Evolutionary conservation across 2,113 vertebrate genomes (phyloP).

Genomic region (Bambusicola thoracicus): DNA sequence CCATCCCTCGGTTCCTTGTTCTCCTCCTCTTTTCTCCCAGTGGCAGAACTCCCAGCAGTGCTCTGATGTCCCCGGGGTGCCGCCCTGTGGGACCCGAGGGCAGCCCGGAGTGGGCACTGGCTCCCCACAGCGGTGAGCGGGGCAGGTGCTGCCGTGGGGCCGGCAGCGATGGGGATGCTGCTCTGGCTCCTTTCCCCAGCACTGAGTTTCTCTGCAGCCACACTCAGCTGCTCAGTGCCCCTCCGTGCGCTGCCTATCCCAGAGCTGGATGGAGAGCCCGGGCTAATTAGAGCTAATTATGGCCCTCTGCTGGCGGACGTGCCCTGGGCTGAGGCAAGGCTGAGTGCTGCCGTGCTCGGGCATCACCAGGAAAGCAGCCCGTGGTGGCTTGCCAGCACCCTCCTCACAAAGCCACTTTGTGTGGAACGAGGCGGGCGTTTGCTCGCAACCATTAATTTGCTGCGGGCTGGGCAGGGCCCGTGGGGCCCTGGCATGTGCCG

Average conservation of each 20-base stretch:
- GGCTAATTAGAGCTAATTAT: neutral
- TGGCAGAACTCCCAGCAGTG: neutral
- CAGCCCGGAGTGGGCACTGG: accelerated
- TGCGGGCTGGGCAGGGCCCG: neutral
- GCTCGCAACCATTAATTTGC: constrained; percentile 30
- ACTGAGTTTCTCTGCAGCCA: neutral
- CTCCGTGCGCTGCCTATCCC: neutral
- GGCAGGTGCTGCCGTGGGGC: neutral
- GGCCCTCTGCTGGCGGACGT: neutral
- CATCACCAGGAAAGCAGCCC: neutral
- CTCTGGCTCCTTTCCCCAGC: too few relatives aligned
- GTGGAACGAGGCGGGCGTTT: neutral
- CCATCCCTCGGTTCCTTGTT: neutral
- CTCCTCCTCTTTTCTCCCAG: neutral
- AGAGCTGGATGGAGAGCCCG: neutral
- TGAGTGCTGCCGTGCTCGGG: neutral
- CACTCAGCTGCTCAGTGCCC: neutral
- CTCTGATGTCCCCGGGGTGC: neutral
- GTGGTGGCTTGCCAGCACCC: neutral
- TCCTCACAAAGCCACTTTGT: neutral
- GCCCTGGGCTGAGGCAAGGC: neutral
- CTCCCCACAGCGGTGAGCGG: neutral
- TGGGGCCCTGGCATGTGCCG: neutral
- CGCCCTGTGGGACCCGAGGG: neutral
- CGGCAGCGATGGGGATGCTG: neutral